Evolutionary conservation across 2,113 vertebrate species (phyloP), one percentile per base, ranked within the genome.

Genomic region (Verasper variegatus): DNA sequence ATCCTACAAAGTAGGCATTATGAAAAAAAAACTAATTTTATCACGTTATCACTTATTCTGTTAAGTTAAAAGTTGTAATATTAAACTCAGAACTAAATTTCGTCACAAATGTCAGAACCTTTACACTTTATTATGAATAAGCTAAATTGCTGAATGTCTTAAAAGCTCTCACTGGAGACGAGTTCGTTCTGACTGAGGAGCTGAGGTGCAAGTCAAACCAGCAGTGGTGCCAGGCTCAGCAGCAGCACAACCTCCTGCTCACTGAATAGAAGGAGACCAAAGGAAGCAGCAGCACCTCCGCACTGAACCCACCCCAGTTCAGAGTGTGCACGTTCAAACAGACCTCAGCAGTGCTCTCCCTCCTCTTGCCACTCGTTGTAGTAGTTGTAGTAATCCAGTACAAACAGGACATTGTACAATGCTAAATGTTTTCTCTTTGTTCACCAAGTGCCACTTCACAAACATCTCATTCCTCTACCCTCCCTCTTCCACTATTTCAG

Each of bases 371-470:
- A 24, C 21, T 18, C 5, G 24, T 47, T 15, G 35, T 24, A 63
- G 54, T 57, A 74, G 54, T 63, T 27, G 69, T 51, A 24, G 17
- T 71, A 69, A 71, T 82, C 74, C 71, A 82, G 51, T 45, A 61
- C 56, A 86, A 84, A 86, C 51, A 80, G 66, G 31, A 74, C 71
- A 52, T 73, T 81, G 63, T 26, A n/a, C 26, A 6, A 40, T 0
- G 2, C 51, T 73, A 54, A 84, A 80, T 59, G 60, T 80, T 74
- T 73, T 73, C 59, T 73, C 49, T 66, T 64, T 56, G 59, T 51
- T 75, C 58, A 67, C 65, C 51, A 31, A 74, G 31, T 0, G 3
- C 59, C 64, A 23, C 55, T 76, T 45, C 49, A 69, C 58, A 66
- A 45, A 57, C 10, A 0, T 9, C 52, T 27, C 42, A 59, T 56